phyloP scores from a whole-genome alignment of 2,888 invertebrate species.

The Pogonocherus hispidulus region DNA sequence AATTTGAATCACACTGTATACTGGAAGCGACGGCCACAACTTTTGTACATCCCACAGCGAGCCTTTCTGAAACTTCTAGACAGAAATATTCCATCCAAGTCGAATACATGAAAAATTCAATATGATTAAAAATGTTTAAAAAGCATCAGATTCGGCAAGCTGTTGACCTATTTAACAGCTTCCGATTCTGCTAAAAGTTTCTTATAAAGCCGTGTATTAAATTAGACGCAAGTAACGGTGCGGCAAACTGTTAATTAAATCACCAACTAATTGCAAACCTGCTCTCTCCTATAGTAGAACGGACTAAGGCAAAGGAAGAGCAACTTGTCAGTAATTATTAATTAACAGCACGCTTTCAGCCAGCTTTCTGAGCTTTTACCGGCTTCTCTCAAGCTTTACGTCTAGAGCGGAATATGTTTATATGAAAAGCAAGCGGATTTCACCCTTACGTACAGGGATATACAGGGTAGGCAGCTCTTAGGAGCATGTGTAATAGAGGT shows the following conservation, averaged over 20 bases:
- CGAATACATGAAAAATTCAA: no score
- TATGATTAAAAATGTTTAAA: no score
- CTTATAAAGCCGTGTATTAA: slow-evolving; percentile 53
- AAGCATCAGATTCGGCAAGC: slow-evolving; percentile 12
- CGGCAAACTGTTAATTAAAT: slow-evolving; percentile 66
- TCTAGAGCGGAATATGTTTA: slow-evolving; percentile 67
- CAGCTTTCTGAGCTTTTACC: slow-evolving; percentile 71
- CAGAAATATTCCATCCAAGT: no score
- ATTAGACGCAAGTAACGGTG: slow-evolving; percentile 61
- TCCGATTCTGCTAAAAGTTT: slow-evolving; percentile 42
- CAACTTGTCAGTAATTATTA: slow-evolving; percentile 72
- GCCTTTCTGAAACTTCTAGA: no score
- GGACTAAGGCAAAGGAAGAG: slow-evolving; percentile 69
- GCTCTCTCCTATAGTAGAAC: slow-evolving; percentile 60
- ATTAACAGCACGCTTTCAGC: slow-evolving; percentile 71
- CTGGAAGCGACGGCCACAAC: no score
- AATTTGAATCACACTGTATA: no score
- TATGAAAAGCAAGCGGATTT: slow-evolving; percentile 58
- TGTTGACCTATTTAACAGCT: slow-evolving; percentile 29
- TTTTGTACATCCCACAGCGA: no score
- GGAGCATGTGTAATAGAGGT: slow-evolving; percentile 52
- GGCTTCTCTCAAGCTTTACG: slow-evolving; percentile 67
- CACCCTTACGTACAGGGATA: slow-evolving; percentile 40
- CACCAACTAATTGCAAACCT: slow-evolving; percentile 63
- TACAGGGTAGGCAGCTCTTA: slow-evolving; percentile 41